A percentile compares a stretch with the other conserved stretches of the same genome.
phyloP scores from a whole-genome alignment of 2,113 vertebrate genomes.

The Turnix velox region DNA sequence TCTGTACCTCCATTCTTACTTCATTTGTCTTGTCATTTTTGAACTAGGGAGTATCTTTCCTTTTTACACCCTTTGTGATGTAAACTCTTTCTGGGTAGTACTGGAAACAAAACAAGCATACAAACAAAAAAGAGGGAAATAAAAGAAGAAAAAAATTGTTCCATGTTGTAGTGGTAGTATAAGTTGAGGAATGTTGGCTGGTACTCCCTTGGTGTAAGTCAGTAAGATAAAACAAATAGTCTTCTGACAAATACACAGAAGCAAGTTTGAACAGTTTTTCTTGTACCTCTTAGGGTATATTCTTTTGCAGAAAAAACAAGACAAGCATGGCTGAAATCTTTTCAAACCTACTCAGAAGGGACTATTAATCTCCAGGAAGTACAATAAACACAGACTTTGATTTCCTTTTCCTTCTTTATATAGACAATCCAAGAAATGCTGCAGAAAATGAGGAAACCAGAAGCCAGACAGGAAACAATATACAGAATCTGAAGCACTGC shows the following conservation, averaged over 20 bases:
- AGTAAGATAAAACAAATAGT: conserved; percentile 12
- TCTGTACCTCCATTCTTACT: background rate
- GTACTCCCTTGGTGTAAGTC: background rate
- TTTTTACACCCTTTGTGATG: background rate
- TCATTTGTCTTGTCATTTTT: background rate
- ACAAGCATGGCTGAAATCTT: conserved; percentile 26
- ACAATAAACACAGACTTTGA: conserved; percentile 56
- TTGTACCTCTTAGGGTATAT: background rate
- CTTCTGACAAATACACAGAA: conserved; percentile 28
- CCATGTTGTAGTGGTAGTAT: background rate
- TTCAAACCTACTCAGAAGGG: conserved; percentile 14
- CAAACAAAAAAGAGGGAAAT: background rate
- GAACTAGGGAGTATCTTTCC: background rate
- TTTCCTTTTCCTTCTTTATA: conserved; percentile 50
- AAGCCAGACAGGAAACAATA: conserved; percentile 52
- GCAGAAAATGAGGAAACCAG: conserved; percentile 58
- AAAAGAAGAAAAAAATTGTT: background rate
- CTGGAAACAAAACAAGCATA: background rate
- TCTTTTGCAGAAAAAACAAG: conserved; percentile 24
- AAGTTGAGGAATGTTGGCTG: background rate
- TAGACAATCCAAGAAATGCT: conserved; percentile 13
- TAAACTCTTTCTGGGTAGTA: background rate
- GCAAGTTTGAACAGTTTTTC: background rate
- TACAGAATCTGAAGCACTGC: conserved; percentile 18
- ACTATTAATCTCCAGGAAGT: conserved; percentile 51